Evolutionary conservation across 2,113 vertebrate species (phyloP), one percentile per base, ranked within the genome.

Genomic region (Candoia aspera): DNA sequence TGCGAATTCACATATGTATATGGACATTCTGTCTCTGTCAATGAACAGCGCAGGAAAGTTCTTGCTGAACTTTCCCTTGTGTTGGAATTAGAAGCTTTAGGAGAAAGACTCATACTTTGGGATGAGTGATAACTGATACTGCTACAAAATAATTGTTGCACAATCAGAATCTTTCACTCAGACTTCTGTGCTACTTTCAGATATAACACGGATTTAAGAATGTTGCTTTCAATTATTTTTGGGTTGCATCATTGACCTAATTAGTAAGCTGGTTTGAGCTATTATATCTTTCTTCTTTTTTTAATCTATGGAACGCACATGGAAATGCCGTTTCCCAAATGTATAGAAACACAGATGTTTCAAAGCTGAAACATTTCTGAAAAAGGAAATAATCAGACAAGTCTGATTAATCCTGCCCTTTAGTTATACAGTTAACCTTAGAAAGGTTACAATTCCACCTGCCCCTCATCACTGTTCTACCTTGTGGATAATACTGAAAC

Each of bases 201-300:
- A 94, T 92, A 96, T 97, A 97, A 96, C 94, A 92, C 95, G 96
- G 94, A 95, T 95, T 97, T 92, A 33, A 95, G 96, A 95, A 94
- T 95, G 96, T 97, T 96, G 94, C 96, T 97, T 97, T 96, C 96
- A 96, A 95, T 90, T 95, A 95, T 97, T 96, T 96, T 97, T 97
- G 97, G 96, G 94, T 97, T 96, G 95, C 91, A 94, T 96, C 94
- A 96, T 96, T 95, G 93, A 95, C 94, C 96, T 95, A 94, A 94
- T 94, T 95, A 95, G 96, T 91, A 96, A 92, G 96, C 94, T 93
- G 60, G 96, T 95, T 96, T 97, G 90, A 94, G 96, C 94, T 96
- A 93, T 90, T 96, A 87, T 96, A 95, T 95, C 96, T 95, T 94
- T 96, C 96, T 94, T 97, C 94, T 95, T 59, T 87, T 96, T 96